Base-by-base conservation (phyloP, 2,113 vertebrate species). In the Poeciliopsis prolifica region DNA sequence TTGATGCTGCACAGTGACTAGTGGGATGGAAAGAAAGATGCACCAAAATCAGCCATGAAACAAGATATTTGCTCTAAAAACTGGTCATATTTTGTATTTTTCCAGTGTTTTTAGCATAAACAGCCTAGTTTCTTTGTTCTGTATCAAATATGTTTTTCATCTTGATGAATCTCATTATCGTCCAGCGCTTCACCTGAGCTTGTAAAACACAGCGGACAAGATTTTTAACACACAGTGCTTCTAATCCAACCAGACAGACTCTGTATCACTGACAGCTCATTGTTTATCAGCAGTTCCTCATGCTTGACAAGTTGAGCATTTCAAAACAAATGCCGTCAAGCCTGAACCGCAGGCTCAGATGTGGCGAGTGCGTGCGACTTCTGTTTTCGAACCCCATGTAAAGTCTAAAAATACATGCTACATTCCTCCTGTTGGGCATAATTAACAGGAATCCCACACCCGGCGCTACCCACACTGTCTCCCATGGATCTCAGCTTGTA, bases 401-500 rank as follows among this genome's bases (percentile, higher is more conserved):
- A 83, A 83, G 48, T 77, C 75, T 84, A 72, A 80, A 80, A 87
- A 80, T 75, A 70, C 6, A 65, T 9, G 68, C 51, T 65, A 60
- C 19, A 77, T 72, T 13, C 73, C 58, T 77, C 48, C 42, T 33
- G 30, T 48, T 65, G 64, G 70, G 70, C 28, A 70, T 63, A 74
- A 85, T 84, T 82, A 71, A 61, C 31, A 67, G 31, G 31, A 80
- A 66, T 72, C 80, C 77, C 72, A 83, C 78, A 77, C 48, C 65
- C 65, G 0, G 7, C 95, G 97, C 80, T 85, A 96, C 98, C 96
- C 87, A 99, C 98, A 3, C 98, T 99, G 93, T 99, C 98, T 61
- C 98, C 98, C 19, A 99, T 97, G 88, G 98, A 99, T 9, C 98
- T 95, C 33, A 99, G 94, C 64, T 99, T 99, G 94, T 99, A 99